Evolutionary conservation across 2,797 vertebrate species (phyloP).

Genomic region (Amblyraja radiata): DNA sequence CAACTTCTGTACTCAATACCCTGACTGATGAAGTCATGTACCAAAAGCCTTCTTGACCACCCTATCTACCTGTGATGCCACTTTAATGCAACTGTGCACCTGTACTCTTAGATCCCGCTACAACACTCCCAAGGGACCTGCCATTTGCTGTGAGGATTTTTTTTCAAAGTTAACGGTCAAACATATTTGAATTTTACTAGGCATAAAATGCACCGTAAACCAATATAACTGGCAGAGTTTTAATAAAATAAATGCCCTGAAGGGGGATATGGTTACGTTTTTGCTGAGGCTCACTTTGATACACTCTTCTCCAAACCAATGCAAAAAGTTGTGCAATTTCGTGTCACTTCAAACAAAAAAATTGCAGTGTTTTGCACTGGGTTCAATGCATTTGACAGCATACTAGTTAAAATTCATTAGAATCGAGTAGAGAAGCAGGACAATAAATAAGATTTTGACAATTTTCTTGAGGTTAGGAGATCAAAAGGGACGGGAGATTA

Average conservation of each 20-base stretch:
- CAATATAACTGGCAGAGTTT: not conserved
- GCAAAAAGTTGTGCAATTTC: not conserved
- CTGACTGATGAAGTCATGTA: too few relatives aligned
- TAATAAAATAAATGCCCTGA: not conserved
- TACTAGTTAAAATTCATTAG: not conserved
- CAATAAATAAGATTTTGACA: not conserved
- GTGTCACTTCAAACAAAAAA: not conserved
- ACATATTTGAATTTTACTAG: not conserved
- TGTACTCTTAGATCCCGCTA: too few relatives aligned
- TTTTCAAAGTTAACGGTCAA: not conserved
- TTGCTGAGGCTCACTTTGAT: not conserved
- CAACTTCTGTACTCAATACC: too few relatives aligned
- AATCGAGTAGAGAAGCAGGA: not conserved
- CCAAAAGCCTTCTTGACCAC: too few relatives aligned
- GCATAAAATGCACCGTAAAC: not conserved
- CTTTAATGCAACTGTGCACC: too few relatives aligned
- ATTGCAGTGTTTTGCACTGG: too few relatives aligned
- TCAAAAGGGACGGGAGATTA: not conserved
- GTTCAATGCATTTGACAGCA: not conserved
- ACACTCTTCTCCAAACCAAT: not conserved
- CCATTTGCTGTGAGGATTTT: not conserved
- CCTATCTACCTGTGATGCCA: too few relatives aligned
- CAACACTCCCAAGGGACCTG: too few relatives aligned
- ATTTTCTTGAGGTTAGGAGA: not conserved
- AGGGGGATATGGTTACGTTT: too few relatives aligned